Percentiles rank a stretch among this genome's conserved stretches.
phyloP scores from a whole-genome alignment of 2,797 vertebrate genomes.

The Bufotes viridis region DNA sequence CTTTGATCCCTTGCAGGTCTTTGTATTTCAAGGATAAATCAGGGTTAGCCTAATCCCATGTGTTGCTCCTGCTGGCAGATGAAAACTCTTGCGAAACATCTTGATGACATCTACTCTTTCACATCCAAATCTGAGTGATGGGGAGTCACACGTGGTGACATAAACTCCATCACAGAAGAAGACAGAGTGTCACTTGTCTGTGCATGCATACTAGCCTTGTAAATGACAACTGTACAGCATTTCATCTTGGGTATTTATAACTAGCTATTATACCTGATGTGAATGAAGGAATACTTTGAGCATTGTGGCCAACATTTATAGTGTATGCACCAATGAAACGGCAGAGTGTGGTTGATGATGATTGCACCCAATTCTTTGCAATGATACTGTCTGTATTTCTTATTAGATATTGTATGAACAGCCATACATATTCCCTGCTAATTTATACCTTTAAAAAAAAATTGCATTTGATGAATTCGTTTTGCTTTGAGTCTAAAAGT shows the following conservation, averaged over 20 bases:
- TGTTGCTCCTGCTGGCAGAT: background rate
- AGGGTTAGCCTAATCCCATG: background rate
- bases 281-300: background rate
- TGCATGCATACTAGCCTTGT: too few species aligned
- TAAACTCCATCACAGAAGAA: background rate
- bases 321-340: background rate
- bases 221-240: background rate
- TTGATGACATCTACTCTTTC: constrained; percentile 22
- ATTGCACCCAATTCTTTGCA: background rate
- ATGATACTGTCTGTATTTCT: too few species aligned
- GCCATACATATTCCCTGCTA: background rate
- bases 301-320: background rate
- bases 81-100: constrained; percentile 7
- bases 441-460: too few species aligned
- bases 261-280: background rate
- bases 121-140: constrained; percentile 2
- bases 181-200: background rate
- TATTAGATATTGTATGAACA: background rate
- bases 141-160: constrained; percentile 6
- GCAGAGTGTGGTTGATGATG: background rate
- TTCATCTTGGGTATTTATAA: background rate
- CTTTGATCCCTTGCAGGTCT: constrained; percentile 11
- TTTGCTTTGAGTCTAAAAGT: too few species aligned
- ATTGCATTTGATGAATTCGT: too few species aligned
- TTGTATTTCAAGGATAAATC: constrained; percentile 2